Base-by-base conservation (phyloP, 1,140 invertebrate species). In the Cotesia typhae region DNA sequence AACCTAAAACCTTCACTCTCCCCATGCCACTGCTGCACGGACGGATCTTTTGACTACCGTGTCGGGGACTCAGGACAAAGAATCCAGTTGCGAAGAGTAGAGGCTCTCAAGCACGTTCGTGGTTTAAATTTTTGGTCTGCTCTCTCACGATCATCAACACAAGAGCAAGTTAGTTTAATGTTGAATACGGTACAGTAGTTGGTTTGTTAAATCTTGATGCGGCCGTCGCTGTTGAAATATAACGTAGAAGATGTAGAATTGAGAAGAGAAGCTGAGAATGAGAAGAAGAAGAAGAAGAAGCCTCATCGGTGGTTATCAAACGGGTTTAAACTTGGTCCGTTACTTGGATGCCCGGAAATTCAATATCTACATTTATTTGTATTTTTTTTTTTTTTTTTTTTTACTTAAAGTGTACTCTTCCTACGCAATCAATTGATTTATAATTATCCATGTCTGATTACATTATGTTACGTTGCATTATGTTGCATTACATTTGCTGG, bases 301-400 rank as follows among this genome's bases (percentile, higher is more conserved):
- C 9, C 28, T 28, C 10, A 20, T 61, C 28, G 17, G 28, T 61
- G 36, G 9, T 63, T 69, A 47, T 71, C 65, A 57, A 74, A 74
- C 73, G 73, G 70, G 70, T 74, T 74, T 67, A 51, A 68, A 51
- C 28, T 38, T 65, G 66, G 47, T 74, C 73, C 73, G 73, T 74
- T 74, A 74, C 73, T 67, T 74, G 67, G 73, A 63, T 74, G 70
- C 63, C 70, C 73, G 73, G 73, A 74, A 71, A 71, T 74, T 66
- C 47, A 74, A 74, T 74, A 74, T 74, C 69, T 70, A 66, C 38
- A 51, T 17, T 41, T 38, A 65, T 64, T 53, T 17, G 14, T 14
- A 14, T 14, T 17, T 17, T 17, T 17, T 17, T 17, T 17, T 17
- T 57, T 71, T 47, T 66, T 47, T 35, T 61, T 36, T 63, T 14